phyloP scores from a whole-genome alignment of 2,888 invertebrate species.

The Caenorhabditis sp. region DNA sequence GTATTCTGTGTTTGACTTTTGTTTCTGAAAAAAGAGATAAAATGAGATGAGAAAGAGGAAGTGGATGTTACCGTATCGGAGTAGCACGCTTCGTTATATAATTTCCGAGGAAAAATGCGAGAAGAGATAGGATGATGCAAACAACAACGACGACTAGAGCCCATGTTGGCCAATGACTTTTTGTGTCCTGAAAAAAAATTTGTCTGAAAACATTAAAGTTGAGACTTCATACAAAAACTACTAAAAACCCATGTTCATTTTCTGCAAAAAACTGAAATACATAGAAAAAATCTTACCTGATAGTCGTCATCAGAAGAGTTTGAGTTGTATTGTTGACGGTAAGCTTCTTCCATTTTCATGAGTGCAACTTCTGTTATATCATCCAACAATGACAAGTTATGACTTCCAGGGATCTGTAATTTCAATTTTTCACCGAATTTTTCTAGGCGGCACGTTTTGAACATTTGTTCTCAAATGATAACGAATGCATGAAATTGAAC shows the following conservation, averaged over 20 bases:
- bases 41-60: background rate
- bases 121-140: conserved; percentile 48
- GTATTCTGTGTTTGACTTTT: conserved; percentile 17
- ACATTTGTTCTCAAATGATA: conserved; percentile 5
- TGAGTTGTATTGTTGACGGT: background rate
- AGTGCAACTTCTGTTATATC: conserved; percentile 11
- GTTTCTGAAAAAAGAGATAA: conserved; percentile 38
- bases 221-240: too few species aligned
- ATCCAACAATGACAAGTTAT: conserved; percentile 3
- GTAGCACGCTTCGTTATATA: conserved; percentile 50
- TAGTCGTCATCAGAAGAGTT: conserved; percentile 2
- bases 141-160: conserved; percentile 51
- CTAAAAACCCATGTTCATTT: too few species aligned
- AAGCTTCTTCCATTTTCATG: conserved; percentile 14
- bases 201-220: too few species aligned
- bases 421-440: conserved; percentile 11
- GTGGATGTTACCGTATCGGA: conserved; percentile 27
- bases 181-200: conserved; percentile 34
- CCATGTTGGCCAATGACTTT: conserved; percentile 57
- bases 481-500: conserved; percentile 11
- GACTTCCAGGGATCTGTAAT: conserved; percentile 5
- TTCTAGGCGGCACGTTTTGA: too few species aligned
- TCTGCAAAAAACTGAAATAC: background rate
- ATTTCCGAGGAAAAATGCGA: conserved; percentile 57
- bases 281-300: background rate